Evolutionary conservation across 2,888 invertebrate genomes (phyloP), one percentile per base, ranked within the genome.

Genomic region (Drosophila eohydei): DNA sequence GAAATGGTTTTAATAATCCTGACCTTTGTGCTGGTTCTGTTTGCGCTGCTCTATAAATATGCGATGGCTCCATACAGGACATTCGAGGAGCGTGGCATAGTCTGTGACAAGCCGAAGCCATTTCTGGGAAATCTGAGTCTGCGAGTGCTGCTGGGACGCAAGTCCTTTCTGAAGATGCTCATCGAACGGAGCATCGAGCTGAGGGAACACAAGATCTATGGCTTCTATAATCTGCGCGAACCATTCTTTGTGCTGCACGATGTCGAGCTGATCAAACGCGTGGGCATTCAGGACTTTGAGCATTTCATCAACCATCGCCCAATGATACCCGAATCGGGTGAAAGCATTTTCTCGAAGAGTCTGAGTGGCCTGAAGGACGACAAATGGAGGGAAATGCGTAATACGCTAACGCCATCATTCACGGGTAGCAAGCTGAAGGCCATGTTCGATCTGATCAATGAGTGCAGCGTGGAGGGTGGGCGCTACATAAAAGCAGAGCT

Each of bases 231-330:
- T 68, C 92, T 94, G 28, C 52, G 90, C 0, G 78, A 73, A 0
- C 93, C 94, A 0, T 59, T 93, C 0, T 78, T 94, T 36, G 52
- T 94, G 1, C 83, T 95, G 0, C 89, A 93, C 2, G 94, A 94
- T 80, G 93, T 93, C 0, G 94, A 94, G 30, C 55, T 94, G 6
- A 94, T 94, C 26, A 94, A 94, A 71, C 91, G 85, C 26, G 92
- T 94, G 28, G 93, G 93, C 0, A 92, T 95, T 0, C 94, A 94
- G 78, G 94, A 95, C 62, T 95, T 95, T 56, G 94, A 94, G 36
- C 93, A 93, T 68, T 94, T 94, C 78, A 72, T 93, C 3, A 94
- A 94, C 67, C 94, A 94, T 71, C 78, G 78, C 0, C 14, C 8
- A 1, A 3, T 59, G 32, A 44, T 60, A 14, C 51, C 88, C 91